Evolutionary conservation across 2,797 vertebrate genomes (phyloP).

Genomic region (Acanthornis magna): DNA sequence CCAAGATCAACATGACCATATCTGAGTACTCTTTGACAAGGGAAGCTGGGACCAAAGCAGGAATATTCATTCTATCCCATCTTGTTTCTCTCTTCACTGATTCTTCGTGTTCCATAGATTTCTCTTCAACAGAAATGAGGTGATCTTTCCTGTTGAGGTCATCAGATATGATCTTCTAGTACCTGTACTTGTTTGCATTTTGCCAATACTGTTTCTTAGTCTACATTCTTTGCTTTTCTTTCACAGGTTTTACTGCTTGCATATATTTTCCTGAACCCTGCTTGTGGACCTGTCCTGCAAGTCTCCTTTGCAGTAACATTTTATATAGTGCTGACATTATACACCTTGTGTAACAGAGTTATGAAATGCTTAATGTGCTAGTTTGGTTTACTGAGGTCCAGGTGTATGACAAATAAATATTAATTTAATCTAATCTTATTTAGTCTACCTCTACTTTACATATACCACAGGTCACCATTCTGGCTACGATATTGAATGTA

Average conservation of each 20-base stretch:
- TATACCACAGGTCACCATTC: background rate
- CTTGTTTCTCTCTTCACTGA: background rate
- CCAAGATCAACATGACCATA: background rate
- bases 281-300: background rate
- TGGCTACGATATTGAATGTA: background rate
- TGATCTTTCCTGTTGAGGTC: background rate
- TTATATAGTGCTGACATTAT: background rate
- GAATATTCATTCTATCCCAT: background rate
- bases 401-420: background rate
- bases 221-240: background rate
- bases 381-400: background rate
- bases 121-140: background rate
- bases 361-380: background rate
- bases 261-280: background rate
- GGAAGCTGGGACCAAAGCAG: background rate
- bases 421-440: background rate
- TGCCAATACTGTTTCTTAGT: background rate
- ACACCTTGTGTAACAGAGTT: background rate
- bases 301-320: background rate
- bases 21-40: background rate
- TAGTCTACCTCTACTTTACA: background rate
- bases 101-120: background rate
- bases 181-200: background rate
- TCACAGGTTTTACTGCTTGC: background rate
- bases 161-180: background rate